Evolutionary conservation across 2,888 invertebrate species (phyloP).

Genomic region (Schrankia costaestrigalis): DNA sequence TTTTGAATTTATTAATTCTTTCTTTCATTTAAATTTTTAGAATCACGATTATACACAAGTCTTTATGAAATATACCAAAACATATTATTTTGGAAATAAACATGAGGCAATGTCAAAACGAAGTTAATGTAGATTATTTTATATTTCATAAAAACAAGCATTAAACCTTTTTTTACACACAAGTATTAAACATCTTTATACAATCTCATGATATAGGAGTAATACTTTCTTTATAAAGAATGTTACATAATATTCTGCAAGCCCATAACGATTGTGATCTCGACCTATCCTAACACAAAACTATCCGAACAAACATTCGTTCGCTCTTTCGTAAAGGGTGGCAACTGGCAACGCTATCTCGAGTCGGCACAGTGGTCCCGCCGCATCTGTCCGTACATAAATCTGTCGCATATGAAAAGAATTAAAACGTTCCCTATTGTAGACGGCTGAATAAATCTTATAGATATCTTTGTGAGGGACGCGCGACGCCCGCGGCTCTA

Average conservation of each 20-base stretch:
- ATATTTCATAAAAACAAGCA: no score
- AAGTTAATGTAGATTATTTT: no score
- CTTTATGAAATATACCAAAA: no score
- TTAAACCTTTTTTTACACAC: no score
- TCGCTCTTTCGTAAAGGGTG: conserved; percentile 49
- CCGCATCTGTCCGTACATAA: conserved; percentile 76
- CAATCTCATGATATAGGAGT: no score
- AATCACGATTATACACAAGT: no score
- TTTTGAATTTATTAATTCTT: no score
- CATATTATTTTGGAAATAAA: no score
- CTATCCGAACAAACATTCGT: conserved; percentile 36
- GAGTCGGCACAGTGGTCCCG: conserved; percentile 40
- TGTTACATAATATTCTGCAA: conserved; percentile 11
- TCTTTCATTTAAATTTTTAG: no score
- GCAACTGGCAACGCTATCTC: conserved; percentile 50
- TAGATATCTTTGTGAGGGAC: conserved; percentile 76
- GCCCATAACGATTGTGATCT: conserved; percentile 17
- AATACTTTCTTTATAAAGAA: no score
- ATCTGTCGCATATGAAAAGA: conserved; percentile 79
- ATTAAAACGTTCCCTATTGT: conserved; percentile 79
- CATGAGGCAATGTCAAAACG: no score
- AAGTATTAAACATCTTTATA: no score
- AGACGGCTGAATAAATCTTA: conserved; percentile 76
- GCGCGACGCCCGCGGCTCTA: conserved; percentile 61
- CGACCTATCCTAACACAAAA: conserved; percentile 23